These are phyloP conservation scores for Ligdia adustata DNA, from an alignment of 2,888 invertebrate genomes.

Conservation along the genomic window DNA sequence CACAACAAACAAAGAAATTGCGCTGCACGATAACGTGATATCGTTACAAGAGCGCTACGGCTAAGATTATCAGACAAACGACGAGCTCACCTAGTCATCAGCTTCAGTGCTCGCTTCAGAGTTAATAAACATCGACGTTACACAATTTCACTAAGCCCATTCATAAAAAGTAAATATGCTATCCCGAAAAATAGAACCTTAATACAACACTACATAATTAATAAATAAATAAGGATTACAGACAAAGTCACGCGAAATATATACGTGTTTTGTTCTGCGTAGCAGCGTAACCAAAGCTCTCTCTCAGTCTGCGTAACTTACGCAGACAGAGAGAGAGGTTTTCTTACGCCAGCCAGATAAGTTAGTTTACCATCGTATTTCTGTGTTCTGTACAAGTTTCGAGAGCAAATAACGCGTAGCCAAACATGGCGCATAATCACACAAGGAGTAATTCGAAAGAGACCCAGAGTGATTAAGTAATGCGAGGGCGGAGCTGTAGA, in stretches of 20 bases:
- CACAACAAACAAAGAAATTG: conserved; percentile 77
- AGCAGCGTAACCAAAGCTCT: too few species aligned
- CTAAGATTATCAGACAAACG: conserved; percentile 40
- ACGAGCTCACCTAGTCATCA: conserved; percentile 14
- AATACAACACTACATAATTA: too few species aligned
- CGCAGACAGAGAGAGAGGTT: too few species aligned
- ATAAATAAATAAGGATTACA: too few species aligned
- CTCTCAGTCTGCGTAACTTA: not conserved
- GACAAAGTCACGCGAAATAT: not conserved
- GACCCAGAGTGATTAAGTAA: conserved; percentile 33
- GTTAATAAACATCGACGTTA: conserved; percentile 17
- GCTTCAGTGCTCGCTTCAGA: conserved; percentile 3
- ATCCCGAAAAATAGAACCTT: conserved; percentile 6
- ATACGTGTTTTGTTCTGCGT: not conserved
- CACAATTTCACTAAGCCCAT: conserved; percentile 8
- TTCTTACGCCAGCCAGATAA: too few species aligned
- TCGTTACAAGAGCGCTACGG: conserved; percentile 22
- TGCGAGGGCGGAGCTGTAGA: conserved; percentile 44
- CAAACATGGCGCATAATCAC: conserved; percentile 6
- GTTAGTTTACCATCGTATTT: conserved; percentile 10
- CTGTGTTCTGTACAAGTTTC: conserved; percentile 2
- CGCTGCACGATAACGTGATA: conserved; percentile 63
- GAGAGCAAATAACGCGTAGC: conserved; percentile 8
- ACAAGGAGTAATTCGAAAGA: conserved; percentile 24
- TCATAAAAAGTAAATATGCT: conserved; percentile 19